Conservation (phyloP, 1,140 invertebrate species). For the Metopolophium dirhodum region DNA sequence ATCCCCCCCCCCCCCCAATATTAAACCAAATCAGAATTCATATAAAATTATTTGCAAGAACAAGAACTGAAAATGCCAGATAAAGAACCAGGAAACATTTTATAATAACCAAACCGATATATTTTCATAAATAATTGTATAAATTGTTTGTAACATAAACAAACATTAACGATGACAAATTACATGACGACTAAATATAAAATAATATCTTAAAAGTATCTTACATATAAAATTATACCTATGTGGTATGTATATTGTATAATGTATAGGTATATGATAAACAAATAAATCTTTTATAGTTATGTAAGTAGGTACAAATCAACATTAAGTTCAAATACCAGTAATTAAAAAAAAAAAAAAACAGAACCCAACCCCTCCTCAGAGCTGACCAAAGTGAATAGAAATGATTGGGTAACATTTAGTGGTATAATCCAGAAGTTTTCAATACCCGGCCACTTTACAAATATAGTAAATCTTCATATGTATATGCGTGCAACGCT, state of each 20-base stretch:
- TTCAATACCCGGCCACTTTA: neutral
- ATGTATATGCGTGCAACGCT: neutral
- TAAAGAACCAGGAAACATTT: neutral
- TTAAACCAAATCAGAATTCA: neutral
- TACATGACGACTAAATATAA: no score
- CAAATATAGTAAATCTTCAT: neutral
- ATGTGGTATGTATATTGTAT: no score
- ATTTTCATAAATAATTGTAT: neutral
- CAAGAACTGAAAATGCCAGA: neutral
- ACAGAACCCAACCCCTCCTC: neutral
- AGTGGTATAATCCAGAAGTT: neutral
- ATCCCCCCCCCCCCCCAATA: neutral
- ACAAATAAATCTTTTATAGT: no score
- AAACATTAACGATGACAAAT: no score
- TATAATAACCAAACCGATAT: neutral
- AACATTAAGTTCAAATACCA: neutral
- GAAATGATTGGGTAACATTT: neutral
- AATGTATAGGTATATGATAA: no score
- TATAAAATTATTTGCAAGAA: neutral
- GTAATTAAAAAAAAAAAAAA: neutral
- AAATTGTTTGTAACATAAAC: neutral
- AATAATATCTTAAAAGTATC: no score
- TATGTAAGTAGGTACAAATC: no score
- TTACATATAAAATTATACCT: no score
- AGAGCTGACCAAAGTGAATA: neutral